These are phyloP conservation scores for Geothlypis trichas DNA, from an alignment of 2,113 vertebrate species.

Conservation along the genomic window DNA sequence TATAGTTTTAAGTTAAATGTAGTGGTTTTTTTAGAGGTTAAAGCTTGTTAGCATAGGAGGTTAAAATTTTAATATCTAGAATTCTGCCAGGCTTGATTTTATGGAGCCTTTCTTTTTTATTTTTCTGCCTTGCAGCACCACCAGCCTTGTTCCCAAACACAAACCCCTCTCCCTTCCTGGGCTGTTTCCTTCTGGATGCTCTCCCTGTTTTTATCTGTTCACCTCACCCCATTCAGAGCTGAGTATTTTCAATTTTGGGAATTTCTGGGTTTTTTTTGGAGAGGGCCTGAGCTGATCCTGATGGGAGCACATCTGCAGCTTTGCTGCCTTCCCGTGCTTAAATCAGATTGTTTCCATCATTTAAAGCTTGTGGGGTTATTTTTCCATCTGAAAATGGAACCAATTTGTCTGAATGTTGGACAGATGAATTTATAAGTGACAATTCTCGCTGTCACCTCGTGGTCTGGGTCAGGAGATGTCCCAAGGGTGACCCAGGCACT, in stretches of 20 bases:
- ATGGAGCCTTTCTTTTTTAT: too few species aligned
- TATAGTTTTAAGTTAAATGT: too few species aligned
- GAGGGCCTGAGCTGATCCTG: neutral
- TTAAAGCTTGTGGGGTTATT: neutral
- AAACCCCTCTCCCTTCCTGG: too few species aligned
- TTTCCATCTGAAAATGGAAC: neutral
- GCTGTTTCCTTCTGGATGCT: too few species aligned
- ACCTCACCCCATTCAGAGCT: neutral
- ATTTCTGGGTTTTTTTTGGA: neutral
- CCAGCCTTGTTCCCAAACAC: too few species aligned
- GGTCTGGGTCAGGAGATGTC: neutral
- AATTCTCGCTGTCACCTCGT: neutral
- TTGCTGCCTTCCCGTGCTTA: fast-evolving
- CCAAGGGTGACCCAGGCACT: neutral
- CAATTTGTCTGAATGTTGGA: neutral
- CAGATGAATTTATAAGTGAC: neutral
- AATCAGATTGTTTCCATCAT: fast-evolving
- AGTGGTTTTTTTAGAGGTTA: too few species aligned
- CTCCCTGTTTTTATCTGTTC: neutral
- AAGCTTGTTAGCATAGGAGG: too few species aligned
- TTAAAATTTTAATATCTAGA: too few species aligned
- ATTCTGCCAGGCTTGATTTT: too few species aligned
- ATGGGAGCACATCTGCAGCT: neutral
- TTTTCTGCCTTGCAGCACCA: too few species aligned
- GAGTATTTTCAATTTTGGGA: neutral